Base-by-base conservation (phyloP, 1,140 invertebrate genomes). In the Bombus affinis region DNA sequence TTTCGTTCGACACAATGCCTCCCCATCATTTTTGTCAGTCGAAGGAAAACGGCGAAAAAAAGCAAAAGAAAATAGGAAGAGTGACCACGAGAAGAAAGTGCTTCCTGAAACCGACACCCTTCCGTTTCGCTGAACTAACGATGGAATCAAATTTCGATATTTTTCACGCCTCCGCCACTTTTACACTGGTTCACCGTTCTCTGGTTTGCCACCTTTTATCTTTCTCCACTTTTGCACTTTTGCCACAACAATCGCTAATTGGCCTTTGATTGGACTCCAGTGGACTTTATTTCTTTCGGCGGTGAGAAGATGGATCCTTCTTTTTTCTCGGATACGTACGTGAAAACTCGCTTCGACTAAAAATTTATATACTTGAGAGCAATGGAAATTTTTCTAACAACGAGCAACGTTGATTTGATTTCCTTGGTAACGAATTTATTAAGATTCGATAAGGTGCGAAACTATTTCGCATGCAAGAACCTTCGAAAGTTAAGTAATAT, bases 81-180 rank as follows among this genome's bases (percentile, higher is more conserved):
- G 47, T 13, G 57, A 3, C 53, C 77, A 39, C 42, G 57, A 35
- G 82, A 79, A 57, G 82, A 42, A 72, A 59, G 82, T 39, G 76
- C 76, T 80, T 85, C 76, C 83, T 79, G 68, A 80, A 85, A 85
- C 68, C 76, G 76, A 85, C 42, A 77, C 76, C 3, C 57, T 80
- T 85, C 76, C 83, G 66, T 85, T 80, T 70, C 47, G 70, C 47
- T 53, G 53, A 57, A 32, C 76, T 73, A 85, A 85, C 75, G 83
- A 85, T 80, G 66, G 68, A 85, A 80, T 85, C 68, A 85, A 85
- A 79, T 85, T 85, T 80, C 83, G 76, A 85, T 80, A 85, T 83
- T 72, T 72, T 39, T 47, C 35, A 6, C 3, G 9, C 32, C 47
- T 35, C 25, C 72, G 0, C 35, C 35, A 13, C 35, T 39, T 39